Evolutionary conservation across 1,140 invertebrate genomes (phyloP), one percentile per base, ranked within the genome.

Genomic region (Hyphantria cunea): DNA sequence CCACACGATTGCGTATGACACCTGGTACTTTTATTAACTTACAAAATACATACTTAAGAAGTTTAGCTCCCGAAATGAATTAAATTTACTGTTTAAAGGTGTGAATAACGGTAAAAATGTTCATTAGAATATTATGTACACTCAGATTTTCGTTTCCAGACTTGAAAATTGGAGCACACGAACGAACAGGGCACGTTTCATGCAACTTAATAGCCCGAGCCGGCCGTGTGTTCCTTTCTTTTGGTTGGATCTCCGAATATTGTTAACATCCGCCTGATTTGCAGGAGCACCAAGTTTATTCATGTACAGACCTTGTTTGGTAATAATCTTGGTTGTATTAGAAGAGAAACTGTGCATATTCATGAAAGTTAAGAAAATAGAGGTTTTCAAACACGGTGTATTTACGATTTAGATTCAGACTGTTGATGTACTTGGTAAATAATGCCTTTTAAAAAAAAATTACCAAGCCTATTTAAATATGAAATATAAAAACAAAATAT

Each of bases 301-400:
- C 48, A 58, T 49, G 45, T 25, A 33, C 44, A 58, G 55, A 58
- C 55, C 55, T 58, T 58, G 48, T 58, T 58, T 58, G 39, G 44
- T 58, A 45, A 58, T 58, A 58, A 58, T 58, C 55, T 58, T 58
- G 55, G 55, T 58, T 48, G 48, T 58, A 58, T 58, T 58, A 58
- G 44, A 34, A 48, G 55, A 45, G 55, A 48, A 58, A 58, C 55
- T 58, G 55, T 49, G 55, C 55, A 33, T 58, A 49, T 34, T 49
- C 44, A 58, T 58, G 55, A 58, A 58, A 37, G 39, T 45, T 49
- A 48, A 32, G 48, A 58, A 58, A 58, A 44, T 58, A 39, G 39
- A 44, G 45, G 45, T 58, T 49, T 49, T 44, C 44, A 48, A 49
- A 58, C 44, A 37, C 48, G 48, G 55, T 45, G 39, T 33, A 48